These are phyloP conservation scores for Chaetodon trifascialis DNA, from an alignment of 2,113 vertebrate species.

Conservation along the genomic window DNA sequence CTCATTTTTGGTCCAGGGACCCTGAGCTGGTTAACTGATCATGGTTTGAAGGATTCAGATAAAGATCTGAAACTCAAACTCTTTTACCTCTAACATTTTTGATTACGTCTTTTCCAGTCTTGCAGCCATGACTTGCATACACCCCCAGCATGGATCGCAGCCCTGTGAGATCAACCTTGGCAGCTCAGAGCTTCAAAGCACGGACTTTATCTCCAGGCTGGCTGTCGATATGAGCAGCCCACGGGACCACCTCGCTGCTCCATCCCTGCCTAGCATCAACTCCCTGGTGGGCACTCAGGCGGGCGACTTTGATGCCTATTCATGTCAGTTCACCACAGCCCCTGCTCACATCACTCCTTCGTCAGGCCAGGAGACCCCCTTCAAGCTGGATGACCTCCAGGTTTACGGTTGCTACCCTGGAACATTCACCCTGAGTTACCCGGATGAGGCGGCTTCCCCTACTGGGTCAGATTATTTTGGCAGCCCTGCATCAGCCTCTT, in stretches of 20 bases:
- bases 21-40: not conserved
- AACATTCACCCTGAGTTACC: conserved; percentile 83
- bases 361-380: conserved; percentile 73
- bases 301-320: conserved; percentile 90
- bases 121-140: conserved; percentile 96
- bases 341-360: conserved; percentile 68
- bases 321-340: conserved; percentile 88
- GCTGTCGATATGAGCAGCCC: conserved; percentile 87
- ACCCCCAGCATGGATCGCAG: conserved; percentile 89
- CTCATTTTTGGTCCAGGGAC: not conserved
- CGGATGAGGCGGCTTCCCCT: conserved; percentile 90
- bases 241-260: conserved; percentile 80
- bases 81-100: conserved; percentile 7
- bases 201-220: conserved; percentile 87
- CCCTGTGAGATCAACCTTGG: conserved; percentile 85
- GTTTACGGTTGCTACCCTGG: conserved; percentile 94
- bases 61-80: not conserved
- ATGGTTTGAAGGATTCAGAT: not conserved
- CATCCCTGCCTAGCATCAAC: conserved; percentile 90
- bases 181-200: conserved; percentile 86
- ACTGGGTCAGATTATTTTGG: conserved; percentile 92
- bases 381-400: conserved; percentile 93
- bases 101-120: conserved; percentile 31
- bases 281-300: conserved; percentile 90
- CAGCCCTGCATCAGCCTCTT: conserved; percentile 89